These are phyloP conservation scores for Andrena bucephala DNA, from an alignment of 2,888 invertebrate genomes.

Conservation along the genomic window DNA sequence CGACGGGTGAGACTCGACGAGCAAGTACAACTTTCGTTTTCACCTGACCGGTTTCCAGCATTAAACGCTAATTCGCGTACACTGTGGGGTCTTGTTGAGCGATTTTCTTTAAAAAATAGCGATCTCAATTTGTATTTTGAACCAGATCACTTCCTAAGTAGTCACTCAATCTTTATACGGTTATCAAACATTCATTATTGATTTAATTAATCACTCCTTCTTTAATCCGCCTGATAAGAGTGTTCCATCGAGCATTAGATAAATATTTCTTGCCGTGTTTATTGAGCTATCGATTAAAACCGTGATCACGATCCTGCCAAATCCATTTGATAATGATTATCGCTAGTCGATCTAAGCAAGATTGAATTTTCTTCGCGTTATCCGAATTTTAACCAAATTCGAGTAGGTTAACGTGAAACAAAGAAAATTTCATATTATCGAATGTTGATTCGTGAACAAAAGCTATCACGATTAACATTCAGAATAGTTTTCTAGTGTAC, in stretches of 20 bases:
- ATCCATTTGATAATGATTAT: background rate
- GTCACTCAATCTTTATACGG: too few species aligned
- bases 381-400: background rate
- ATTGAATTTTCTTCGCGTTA: background rate
- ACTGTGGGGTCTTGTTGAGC: background rate
- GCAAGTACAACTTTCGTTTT: slow-evolving; percentile 59
- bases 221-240: background rate
- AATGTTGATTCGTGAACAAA: too few species aligned
- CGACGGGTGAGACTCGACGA: background rate
- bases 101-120: too few species aligned
- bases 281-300: background rate
- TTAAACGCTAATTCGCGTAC: background rate
- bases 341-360: too few species aligned
- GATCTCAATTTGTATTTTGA: too few species aligned
- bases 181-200: background rate
- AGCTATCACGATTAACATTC: too few species aligned
- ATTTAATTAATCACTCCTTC: background rate
- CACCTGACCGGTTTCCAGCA: slow-evolving; percentile 36
- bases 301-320: background rate
- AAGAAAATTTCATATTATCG: too few species aligned
- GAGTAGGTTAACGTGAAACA: too few species aligned
- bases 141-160: too few species aligned
- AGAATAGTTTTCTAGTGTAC: background rate
- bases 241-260: background rate
- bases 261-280: background rate